Conservation (phyloP, 1,140 invertebrate genomes). For the Euura saliciscinereae region DNA sequence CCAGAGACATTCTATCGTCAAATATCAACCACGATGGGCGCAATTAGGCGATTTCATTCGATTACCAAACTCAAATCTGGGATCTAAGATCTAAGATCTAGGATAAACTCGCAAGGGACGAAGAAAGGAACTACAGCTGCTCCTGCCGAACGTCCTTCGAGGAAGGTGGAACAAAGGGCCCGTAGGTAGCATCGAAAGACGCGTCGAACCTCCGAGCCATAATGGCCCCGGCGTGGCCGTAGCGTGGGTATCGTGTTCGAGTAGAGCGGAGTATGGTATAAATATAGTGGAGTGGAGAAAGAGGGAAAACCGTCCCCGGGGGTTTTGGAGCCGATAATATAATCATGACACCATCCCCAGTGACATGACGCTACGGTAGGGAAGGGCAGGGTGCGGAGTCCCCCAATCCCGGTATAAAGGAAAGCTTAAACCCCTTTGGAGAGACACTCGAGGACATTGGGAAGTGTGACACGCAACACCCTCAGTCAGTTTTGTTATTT, state of each 20-base stretch:
- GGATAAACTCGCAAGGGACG: too few relatives aligned
- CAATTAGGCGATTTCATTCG: background rate
- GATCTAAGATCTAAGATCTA: too few relatives aligned
- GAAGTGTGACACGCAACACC: background rate
- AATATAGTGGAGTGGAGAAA: too few relatives aligned
- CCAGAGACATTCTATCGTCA: too few relatives aligned
- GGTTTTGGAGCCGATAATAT: background rate
- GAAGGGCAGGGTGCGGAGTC: background rate
- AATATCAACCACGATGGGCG: too few relatives aligned
- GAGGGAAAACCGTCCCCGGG: background rate
- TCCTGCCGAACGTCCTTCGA: background rate
- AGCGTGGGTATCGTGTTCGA: background rate
- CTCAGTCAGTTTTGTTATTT: background rate
- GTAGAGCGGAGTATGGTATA: background rate
- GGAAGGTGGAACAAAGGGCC: slow-evolving; percentile 6
- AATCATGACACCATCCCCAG: slow-evolving; percentile 2
- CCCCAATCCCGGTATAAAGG: too few relatives aligned
- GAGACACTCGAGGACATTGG: background rate
- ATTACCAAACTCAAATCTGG: too few relatives aligned
- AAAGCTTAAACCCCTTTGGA: too few relatives aligned
- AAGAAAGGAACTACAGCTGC: background rate
- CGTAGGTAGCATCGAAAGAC: background rate
- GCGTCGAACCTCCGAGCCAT: too few relatives aligned
- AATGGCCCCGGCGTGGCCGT: too few relatives aligned
- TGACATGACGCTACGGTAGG: background rate